Conservation (phyloP, 2,888 invertebrate genomes). For the Coecobrya sp. region DNA sequence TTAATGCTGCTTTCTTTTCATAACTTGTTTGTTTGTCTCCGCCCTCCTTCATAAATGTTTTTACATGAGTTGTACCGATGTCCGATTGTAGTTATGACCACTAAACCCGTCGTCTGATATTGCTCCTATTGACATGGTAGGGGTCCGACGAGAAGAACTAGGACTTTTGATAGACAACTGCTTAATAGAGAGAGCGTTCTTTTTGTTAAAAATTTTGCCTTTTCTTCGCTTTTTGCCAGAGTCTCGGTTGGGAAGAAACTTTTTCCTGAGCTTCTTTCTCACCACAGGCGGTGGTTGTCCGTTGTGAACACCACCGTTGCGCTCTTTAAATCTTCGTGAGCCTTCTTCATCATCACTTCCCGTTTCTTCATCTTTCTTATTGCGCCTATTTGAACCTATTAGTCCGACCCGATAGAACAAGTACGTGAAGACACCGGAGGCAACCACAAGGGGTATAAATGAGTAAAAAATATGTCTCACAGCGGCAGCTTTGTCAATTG, state of each 20-base stretch:
- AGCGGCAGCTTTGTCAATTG: constrained; percentile 85
- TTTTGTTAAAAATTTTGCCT: constrained; percentile 86
- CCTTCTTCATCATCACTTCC: constrained; percentile 73
- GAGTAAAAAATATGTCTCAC: constrained; percentile 86
- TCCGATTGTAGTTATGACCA: constrained; percentile 62
- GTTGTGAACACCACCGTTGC: constrained; percentile 78
- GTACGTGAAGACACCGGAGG: constrained; percentile 86
- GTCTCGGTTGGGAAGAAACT: constrained; percentile 85
- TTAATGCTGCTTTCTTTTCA: too few relatives aligned
- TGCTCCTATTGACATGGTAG: constrained; percentile 84
- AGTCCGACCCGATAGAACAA: constrained; percentile 86
- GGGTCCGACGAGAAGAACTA: constrained; percentile 83
- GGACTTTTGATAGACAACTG: constrained; percentile 85
- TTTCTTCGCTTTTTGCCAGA: constrained; percentile 85
- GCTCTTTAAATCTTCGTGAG: constrained; percentile 63
- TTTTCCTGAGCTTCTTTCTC: constrained; percentile 85
- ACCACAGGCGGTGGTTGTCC: constrained; percentile 84
- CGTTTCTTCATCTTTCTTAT: constrained; percentile 82
- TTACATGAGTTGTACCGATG: constrained; percentile 76
- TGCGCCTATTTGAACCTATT: constrained; percentile 82
- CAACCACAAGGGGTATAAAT: constrained; percentile 85
- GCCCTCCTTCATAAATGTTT: not conserved
- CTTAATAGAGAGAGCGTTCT: constrained; percentile 83
- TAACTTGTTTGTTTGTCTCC: not conserved
- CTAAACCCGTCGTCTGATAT: constrained; percentile 79